Conservation (phyloP, 2,888 invertebrate species). For the Ophion costatus region DNA sequence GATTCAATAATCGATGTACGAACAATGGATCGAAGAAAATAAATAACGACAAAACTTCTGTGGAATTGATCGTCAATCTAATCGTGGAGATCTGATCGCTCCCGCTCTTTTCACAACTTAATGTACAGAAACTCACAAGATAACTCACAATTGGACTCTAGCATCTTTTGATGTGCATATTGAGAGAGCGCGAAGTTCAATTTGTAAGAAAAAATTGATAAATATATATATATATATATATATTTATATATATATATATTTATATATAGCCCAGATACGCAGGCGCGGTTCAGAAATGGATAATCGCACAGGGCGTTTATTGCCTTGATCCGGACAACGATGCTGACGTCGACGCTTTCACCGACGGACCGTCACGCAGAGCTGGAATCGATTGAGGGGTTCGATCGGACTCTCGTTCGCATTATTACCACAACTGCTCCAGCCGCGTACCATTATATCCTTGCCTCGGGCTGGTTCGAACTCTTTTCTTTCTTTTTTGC, state of each 20-base stretch:
- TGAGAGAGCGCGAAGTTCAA: not conserved
- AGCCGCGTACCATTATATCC: conserved; percentile 57
- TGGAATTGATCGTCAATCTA: too few species aligned
- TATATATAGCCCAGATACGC: conserved; percentile 2
- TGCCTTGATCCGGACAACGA: conserved; percentile 45
- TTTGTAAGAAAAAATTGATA: not conserved
- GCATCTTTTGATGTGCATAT: not conserved
- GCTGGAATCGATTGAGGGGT: conserved; percentile 31
- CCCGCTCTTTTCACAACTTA: too few species aligned
- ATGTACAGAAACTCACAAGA: not conserved
- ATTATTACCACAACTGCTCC: conserved; percentile 55
- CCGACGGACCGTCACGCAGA: conserved; percentile 47
- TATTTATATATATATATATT: not conserved
- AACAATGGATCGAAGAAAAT: conserved; percentile 13
- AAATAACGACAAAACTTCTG: not conserved
- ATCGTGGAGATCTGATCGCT: not conserved
- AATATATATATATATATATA: not conserved
- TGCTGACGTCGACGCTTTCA: conserved; percentile 58
- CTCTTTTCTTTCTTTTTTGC: conserved; percentile 21
- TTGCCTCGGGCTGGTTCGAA: conserved; percentile 47
- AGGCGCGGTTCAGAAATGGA: conserved; percentile 33
- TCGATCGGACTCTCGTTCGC: conserved; percentile 43
- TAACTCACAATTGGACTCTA: conserved; percentile 2
- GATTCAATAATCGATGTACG: not conserved
- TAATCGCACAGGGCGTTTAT: conserved; percentile 26